Conservation (phyloP, 2,797 vertebrate genomes). For the Centropyge bicolor region DNA sequence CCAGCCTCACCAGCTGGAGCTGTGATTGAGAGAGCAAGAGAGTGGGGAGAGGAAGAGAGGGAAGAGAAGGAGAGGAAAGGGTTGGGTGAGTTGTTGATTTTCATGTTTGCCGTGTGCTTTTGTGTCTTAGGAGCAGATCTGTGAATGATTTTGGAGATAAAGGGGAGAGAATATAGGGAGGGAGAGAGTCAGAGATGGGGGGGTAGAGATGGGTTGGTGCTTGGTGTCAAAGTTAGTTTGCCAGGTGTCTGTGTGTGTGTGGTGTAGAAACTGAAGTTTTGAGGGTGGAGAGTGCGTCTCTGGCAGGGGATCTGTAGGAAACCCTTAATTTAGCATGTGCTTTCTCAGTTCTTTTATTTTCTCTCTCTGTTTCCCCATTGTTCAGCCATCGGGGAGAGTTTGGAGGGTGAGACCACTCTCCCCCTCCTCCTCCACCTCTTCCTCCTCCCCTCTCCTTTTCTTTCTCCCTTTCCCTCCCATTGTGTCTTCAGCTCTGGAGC, state of each 20-base stretch:
- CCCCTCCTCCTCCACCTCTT: conserved; percentile 15
- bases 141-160: not conserved
- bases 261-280: conserved; percentile 29
- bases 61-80: conserved; percentile 72
- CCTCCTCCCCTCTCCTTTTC: conserved; percentile 35
- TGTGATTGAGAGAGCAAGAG: conserved; percentile 80
- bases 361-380: conserved; percentile 59
- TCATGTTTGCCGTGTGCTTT: conserved; percentile 53
- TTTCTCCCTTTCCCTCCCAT: conserved; percentile 54
- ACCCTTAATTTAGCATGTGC: not conserved
- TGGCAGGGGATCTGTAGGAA: conserved; percentile 31
- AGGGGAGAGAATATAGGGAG: not conserved
- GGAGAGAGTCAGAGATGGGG: not conserved
- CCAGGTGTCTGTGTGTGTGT: conserved; percentile 65
- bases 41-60: conserved; percentile 67
- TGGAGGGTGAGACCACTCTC: conserved; percentile 59
- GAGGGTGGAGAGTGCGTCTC: conserved; percentile 39
- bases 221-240: conserved; percentile 63
- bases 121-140: conserved; percentile 25
- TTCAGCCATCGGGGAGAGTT: conserved; percentile 67
- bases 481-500: conserved; percentile 73
- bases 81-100: conserved; percentile 83
- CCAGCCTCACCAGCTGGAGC: conserved; percentile 82
- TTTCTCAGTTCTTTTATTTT: conserved; percentile 12
- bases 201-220: conserved; percentile 21